These are phyloP conservation scores for Lepidocyrtoides sp. DNA, from an alignment of 2,888 invertebrate genomes.

Conservation along the genomic window DNA sequence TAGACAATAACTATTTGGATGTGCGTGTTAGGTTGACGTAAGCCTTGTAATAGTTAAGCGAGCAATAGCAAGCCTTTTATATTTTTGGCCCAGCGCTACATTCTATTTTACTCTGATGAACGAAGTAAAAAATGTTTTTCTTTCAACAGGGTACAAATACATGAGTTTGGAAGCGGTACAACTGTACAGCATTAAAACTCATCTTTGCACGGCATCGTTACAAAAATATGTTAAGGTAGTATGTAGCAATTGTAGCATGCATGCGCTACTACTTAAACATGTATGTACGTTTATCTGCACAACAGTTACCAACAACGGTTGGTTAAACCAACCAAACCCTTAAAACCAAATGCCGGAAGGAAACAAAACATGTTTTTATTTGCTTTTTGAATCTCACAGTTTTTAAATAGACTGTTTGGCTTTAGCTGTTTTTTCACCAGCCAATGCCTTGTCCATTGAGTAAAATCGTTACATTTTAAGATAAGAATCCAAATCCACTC, in stretches of 20 bases:
- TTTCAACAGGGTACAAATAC: neutral
- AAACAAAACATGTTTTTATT: neutral
- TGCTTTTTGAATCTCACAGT: too few relatives aligned
- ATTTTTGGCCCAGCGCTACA: too few relatives aligned
- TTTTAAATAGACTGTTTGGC: too few relatives aligned
- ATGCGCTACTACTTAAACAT: too few relatives aligned
- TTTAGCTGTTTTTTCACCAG: too few relatives aligned
- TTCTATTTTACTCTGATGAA: neutral
- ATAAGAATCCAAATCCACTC: too few relatives aligned
- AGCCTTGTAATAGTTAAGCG: neutral
- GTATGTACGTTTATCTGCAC: too few relatives aligned
- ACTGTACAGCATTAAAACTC: neutral
- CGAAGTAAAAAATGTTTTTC: neutral
- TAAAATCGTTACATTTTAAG: too few relatives aligned
- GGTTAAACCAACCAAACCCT: too few relatives aligned
- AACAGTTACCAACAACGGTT: too few relatives aligned
- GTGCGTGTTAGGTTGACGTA: conserved; percentile 9
- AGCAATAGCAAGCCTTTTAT: neutral
- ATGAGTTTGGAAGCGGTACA: neutral
- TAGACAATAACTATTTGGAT: neutral
- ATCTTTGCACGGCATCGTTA: conserved; percentile 27
- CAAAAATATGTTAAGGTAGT: neutral
- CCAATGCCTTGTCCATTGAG: too few relatives aligned
- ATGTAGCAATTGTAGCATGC: too few relatives aligned
- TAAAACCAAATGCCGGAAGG: neutral